Conservation (phyloP, 1,140 invertebrate species). For the Bombus waltoni region DNA sequence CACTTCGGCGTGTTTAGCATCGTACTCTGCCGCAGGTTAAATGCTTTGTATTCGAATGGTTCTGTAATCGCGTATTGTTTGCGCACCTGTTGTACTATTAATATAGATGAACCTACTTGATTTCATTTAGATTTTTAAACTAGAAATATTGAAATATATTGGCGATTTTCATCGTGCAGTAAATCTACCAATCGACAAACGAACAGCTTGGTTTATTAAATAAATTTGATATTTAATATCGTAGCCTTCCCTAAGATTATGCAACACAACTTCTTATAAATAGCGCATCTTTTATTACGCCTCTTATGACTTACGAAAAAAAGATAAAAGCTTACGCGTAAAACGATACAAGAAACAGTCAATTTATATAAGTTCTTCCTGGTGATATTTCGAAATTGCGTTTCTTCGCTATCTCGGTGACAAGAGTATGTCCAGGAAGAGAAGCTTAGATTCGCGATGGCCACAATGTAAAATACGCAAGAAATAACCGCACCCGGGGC, state of each 20-base stretch:
- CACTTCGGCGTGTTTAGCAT: background rate
- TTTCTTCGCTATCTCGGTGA: background rate
- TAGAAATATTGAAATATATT: no score
- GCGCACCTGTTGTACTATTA: background rate
- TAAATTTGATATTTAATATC: background rate
- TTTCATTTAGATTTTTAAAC: background rate
- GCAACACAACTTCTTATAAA: background rate
- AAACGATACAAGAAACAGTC: background rate
- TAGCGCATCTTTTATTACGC: background rate
- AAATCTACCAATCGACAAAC: background rate
- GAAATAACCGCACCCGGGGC: slow-evolving; percentile 42
- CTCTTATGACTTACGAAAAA: background rate
- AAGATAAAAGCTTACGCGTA: background rate
- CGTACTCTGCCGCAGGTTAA: background rate
- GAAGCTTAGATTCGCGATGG: background rate
- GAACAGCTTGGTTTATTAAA: no score
- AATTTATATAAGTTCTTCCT: background rate
- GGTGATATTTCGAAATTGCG: background rate
- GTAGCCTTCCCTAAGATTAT: background rate
- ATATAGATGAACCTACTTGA: background rate
- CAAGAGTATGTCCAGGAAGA: slow-evolving; percentile 20
- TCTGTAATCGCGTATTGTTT: background rate
- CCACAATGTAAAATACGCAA: slow-evolving; percentile 32
- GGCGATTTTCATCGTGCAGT: background rate
- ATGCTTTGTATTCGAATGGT: background rate